Evolutionary conservation across 2,888 invertebrate species (phyloP), one percentile per base, ranked within the genome.

Genomic region (Plagodis pulveraria): DNA sequence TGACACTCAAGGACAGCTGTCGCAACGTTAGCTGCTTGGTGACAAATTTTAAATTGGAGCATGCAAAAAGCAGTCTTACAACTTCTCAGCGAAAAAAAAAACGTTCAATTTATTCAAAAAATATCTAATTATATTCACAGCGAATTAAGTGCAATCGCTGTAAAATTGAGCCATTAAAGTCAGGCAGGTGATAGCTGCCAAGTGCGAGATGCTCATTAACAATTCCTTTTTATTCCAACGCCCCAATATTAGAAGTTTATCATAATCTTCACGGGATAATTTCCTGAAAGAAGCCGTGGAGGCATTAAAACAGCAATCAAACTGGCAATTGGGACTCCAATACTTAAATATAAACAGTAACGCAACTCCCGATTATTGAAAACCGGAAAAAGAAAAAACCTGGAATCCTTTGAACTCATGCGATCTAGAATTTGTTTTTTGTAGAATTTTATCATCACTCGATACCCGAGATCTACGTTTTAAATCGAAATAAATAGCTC

Each of bases 221-320:
- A 33, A 62, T 62, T 62, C 63, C 65, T 65, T 66, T 69, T 65
- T 64, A 69, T 58, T 52, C 65, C 58, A 58, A 61, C 62, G 44
- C 60, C 60, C 57, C 62, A 64, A 66, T 63, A 64, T 69, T 64
- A 58, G 65, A 69, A 69, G 67, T 69, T 69, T 69, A 67, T 69
- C 69, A 69, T 69, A 69, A 69, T 69, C 63, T 58, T 59, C 67
- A 56, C 56, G 44, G 81, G 83, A 83, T 82, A 84, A 86, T 84
- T 81, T 81, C 76, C 77, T 75, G 77, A 78, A 74, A 65, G 69
- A 74, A 74, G 71, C 74, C 74, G 77, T 78, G 82, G 77, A 78
- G 80, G 84, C 86, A 87, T 89, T 89, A 87, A 88, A 86, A 86
- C 79, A 83, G 87, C 88, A 86, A 89, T 89, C 86, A 87, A 89